A percentile compares a stretch with the other conserved stretches of the same genome.
Evolutionary conservation across 2,888 invertebrate species (phyloP).

Genomic region (Sinodicranocentrus sp.): DNA sequence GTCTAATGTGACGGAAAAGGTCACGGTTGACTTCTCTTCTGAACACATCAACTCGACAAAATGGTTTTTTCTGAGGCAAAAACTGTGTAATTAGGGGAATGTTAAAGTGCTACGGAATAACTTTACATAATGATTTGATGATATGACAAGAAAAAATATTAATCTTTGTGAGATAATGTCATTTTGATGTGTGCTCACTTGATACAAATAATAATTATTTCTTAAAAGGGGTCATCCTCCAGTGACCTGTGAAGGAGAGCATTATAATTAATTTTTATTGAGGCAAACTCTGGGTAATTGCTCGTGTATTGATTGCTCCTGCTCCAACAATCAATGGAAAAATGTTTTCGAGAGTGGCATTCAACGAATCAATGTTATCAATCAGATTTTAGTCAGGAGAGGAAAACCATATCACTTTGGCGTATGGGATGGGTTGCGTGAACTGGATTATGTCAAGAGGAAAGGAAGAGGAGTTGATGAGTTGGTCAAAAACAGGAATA

Average conservation of each 20-base stretch:
- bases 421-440: constrained; percentile 35
- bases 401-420: background rate
- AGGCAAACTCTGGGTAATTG: no score
- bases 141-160: background rate
- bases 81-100: constrained; percentile 45
- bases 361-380: background rate
- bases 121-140: background rate
- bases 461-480: background rate
- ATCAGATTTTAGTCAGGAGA: background rate
- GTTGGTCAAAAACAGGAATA: no score
- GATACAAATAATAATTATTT: constrained; percentile 23
- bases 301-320: no score
- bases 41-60: constrained; percentile 58
- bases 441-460: constrained; percentile 44
- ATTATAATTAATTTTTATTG: constrained; percentile 24
- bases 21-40: constrained; percentile 72
- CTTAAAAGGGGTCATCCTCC: constrained; percentile 61
- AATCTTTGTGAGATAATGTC: background rate
- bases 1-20: constrained; percentile 74
- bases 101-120: constrained; percentile 44
- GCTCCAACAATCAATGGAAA: no score
- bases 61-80: constrained; percentile 32
- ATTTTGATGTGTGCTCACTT: background rate
- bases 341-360: background rate
- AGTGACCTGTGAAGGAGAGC: constrained; percentile 49